phyloP scores from a whole-genome alignment of 1,140 invertebrate species.

The Bombus pascuorum region DNA sequence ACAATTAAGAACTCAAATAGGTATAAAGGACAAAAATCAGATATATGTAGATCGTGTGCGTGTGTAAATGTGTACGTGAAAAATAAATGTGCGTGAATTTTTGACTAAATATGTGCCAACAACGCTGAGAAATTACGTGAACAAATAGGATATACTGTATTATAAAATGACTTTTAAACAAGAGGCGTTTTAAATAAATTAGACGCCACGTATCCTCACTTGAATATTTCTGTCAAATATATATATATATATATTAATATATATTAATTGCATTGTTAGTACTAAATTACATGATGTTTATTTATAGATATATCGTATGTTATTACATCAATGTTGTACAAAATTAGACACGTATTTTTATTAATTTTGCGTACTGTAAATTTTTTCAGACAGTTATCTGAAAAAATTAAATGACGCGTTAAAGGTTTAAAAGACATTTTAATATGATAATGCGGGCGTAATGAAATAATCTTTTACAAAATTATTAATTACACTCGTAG shows the following conservation, averaged over 20 bases:
- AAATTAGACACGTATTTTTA: neutral
- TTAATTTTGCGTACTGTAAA: neutral
- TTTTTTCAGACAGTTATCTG: neutral
- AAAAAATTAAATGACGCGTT: neutral
- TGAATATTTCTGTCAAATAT: neutral
- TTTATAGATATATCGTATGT: neutral
- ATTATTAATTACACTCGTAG: neutral
- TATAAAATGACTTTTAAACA: neutral
- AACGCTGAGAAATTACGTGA: neutral
- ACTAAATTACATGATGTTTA: neutral
- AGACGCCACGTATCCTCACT: neutral
- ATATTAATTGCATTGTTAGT: neutral
- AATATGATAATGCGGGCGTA: neutral
- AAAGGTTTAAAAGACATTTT: neutral
- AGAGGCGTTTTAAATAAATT: neutral
- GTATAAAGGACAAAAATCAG: conserved; percentile 4
- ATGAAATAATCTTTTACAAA: neutral
- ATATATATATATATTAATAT: neutral
- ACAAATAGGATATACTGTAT: neutral
- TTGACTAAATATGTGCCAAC: neutral
- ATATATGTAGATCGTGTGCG: neutral
- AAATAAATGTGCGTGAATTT: neutral
- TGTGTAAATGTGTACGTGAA: neutral
- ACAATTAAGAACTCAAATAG: conserved; percentile 8
- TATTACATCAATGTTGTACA: neutral